Base-by-base conservation (phyloP, 2,113 vertebrate genomes). In the Gobiocypris rarus region DNA sequence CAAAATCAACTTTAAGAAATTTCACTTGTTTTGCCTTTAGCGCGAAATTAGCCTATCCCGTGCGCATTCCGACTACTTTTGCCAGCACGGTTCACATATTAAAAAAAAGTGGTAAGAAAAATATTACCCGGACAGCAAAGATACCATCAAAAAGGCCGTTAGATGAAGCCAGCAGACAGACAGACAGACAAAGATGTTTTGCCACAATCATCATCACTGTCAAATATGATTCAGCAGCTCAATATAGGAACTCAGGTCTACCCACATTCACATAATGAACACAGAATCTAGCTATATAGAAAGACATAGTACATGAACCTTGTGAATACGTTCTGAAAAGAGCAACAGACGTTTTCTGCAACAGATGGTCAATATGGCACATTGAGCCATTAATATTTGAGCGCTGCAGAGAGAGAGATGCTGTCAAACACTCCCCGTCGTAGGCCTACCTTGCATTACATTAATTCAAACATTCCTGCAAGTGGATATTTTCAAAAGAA, bases 301-400 rank as follows among this genome's bases (percentile, higher is more conserved):
- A 9, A 75, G 11, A 28, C 9, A 75, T 22, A 59, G 71, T 9
- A 41, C 22, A 59, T 24, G 52, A 22, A 77, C 76, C 58, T 59
- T 8, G 3, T 43, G 34, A n/a, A 78, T 4, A 10, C 75, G 0
- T 24, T 59, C 56, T 45, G 58, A 74, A 71, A 34, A 70, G 43
- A 14, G 41, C 24, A 41, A 71, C 11, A 83, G 50, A 71, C 8
- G 45, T 71, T 59, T 65, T 50, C 28, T 41, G 76, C 28, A 48
- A 74, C 63, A 58, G 28, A 58, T 28, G 52, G 59, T 86, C 74
- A 76, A 83, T 73, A 69, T 28, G 50, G 28, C 22, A 82, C 34
- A 86, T 56, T 38, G 9, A 59, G 26, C 34, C 80, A 78, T 86
- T 81, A 82, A 83, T 83, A 83, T 73, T 83, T 77, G n/a, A 83